Evolutionary conservation across 2,113 vertebrate species (phyloP), one percentile per base, ranked within the genome.

Genomic region (Poecile atricapillus): DNA sequence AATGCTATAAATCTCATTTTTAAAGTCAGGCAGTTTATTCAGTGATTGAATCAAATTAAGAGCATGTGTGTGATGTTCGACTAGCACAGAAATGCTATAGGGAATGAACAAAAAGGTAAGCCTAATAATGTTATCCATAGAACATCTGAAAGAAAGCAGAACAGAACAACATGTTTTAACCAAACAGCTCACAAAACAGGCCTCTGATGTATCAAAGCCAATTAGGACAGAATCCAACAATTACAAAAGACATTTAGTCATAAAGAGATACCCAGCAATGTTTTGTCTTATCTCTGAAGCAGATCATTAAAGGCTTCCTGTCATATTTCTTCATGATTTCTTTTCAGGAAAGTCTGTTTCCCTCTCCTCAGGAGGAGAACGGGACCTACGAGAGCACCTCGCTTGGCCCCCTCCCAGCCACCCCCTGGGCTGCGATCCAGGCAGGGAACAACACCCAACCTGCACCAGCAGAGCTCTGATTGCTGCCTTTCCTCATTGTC

Each of bases 91-190:
- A 97, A 88, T 28, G 65, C 76, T 46, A 15, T 46, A 64, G 87
- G 75, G 75, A 81, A 83, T 87, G 90, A 96, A 75, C 47, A 87
- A 67, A 96, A 97, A 97, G 46, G 58, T 91, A 68, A 92, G 20
- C 75, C 83, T 94, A 49, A 77, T 92, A 69, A 92, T 79, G 50
- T 88, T 89, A 93, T 83, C 78, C 16, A 2, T 49, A 58, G 74
- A 90, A 81, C 53, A 88, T 94, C 91, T 96, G 92, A 94, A 94
- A 97, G 94, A 92, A 94, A 94, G 92, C 68, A 76, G 83, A 92
- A 79, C 77, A 95, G 93, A 97, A 96, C 95, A 97, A 94, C 94
- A 56, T 93, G 87, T 90, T 92, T 95, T 87, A 96, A 95, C 60
- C 62, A 92, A 93, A 88, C 44, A 89, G 79, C 84, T 95, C 71